Evolutionary conservation across 2,888 invertebrate genomes (phyloP).

Genomic region (Trachelus troglodyta): DNA sequence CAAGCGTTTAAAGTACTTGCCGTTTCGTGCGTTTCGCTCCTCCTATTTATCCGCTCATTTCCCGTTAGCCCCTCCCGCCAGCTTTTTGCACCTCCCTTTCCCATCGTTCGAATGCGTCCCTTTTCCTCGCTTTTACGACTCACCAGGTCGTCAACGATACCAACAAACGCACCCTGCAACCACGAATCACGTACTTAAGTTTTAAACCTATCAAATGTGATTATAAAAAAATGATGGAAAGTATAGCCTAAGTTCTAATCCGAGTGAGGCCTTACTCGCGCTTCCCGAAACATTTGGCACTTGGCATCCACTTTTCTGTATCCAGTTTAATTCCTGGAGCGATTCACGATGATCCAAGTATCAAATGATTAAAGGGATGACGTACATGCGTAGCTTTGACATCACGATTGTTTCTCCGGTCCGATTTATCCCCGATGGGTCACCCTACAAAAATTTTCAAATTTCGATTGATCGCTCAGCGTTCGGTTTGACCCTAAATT

Average conservation of each 20-base stretch:
- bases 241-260: constrained; percentile 41
- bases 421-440: not conserved
- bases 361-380: constrained; percentile 7
- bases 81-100: not conserved
- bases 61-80: not conserved
- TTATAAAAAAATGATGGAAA: constrained; percentile 38
- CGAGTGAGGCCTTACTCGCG: constrained; percentile 41
- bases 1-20: not conserved
- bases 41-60: not conserved
- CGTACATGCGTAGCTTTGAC: not conserved
- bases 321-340: not conserved
- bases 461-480: not conserved
- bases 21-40: not conserved
- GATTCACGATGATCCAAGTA: not conserved
- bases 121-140: not conserved
- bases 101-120: not conserved
- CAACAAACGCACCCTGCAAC: not conserved
- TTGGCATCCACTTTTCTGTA: not conserved
- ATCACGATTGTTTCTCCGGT: not conserved
- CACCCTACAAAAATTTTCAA: not conserved
- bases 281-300: not conserved
- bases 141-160: not conserved
- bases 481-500: not conserved
- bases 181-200: not conserved
- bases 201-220: constrained; percentile 30